Base-by-base conservation (phyloP, 2,113 vertebrate species). In the Megaleporinus macrocephalus region DNA sequence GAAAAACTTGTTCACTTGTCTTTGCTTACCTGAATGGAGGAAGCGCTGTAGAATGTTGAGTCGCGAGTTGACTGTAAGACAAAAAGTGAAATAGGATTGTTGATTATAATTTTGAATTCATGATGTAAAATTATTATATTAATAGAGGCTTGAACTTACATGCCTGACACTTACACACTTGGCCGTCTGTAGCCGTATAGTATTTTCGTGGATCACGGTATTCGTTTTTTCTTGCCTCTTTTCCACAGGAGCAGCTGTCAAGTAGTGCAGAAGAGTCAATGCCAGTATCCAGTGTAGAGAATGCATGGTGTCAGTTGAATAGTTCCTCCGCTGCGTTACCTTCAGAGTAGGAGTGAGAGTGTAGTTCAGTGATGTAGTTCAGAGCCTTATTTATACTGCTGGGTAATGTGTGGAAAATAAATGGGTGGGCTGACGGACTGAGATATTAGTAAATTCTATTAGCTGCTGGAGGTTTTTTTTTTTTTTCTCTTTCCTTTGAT, bases 401-500 rank as follows among this genome's bases (percentile, higher is more conserved):
- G 88, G 20, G 27, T 87, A 86, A 9, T 9, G 5, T 71, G 73
- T 95, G 92, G 90, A 94, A 95, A 95, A 94, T 91, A 84, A 90
- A 85, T 92, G 93, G 94, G 93, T 94, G 94, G 92, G 94, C 94
- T 76, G 89, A 86, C 61, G 29, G 36, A 88, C 26, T 91, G 88
- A 92, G 93, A 92, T 95, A 94, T 94, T 94, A 94, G 93, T 92
- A 91, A 92, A 89, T 92, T 88, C 91, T 91, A 93, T 89, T 90
- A 91, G 93, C 93, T 93, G 78, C 90, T 91, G 91, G 91, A 92
- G 90, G 29, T 53, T 76, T 93, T 91, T 86, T 92, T 93, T 36
- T 36, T 36, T 36, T 36, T 36, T 95, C 36, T 96, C 95, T 95
- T 94, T 94, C 95, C 90, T 90, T 93, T 94, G 94, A 96, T 96